phyloP scores from a whole-genome alignment of 2,888 invertebrate species.

The Sceliomorpha sp. region DNA sequence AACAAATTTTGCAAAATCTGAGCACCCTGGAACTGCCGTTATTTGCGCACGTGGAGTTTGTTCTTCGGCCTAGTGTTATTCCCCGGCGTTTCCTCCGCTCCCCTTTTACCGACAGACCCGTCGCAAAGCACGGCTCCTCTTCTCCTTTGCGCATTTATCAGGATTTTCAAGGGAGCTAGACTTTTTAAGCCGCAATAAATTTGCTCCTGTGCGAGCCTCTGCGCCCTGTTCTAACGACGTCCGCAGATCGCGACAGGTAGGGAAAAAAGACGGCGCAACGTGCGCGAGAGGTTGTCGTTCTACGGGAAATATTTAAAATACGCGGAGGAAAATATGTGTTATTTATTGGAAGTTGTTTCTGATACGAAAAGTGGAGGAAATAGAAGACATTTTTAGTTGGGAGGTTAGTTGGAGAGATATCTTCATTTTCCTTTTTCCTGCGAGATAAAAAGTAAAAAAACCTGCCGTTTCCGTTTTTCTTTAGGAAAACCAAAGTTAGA shows the following conservation, averaged over 20 bases:
- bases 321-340: too few relatives aligned
- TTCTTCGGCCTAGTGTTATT: conserved; percentile 75
- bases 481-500: too few relatives aligned
- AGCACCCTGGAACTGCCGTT: conserved; percentile 47
- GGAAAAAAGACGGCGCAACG: conserved; percentile 47
- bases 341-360: too few relatives aligned
- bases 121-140: conserved; percentile 53
- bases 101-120: conserved; percentile 54
- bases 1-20: conserved; percentile 43
- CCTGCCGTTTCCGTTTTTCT: too few relatives aligned
- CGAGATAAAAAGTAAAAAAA: too few relatives aligned
- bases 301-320: conserved; percentile 6
- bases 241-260: conserved; percentile 65
- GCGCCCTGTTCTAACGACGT: conserved; percentile 67
- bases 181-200: conserved; percentile 81
- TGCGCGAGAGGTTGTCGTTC: conserved; percentile 25
- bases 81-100: conserved; percentile 52
- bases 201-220: conserved; percentile 65
- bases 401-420: too few relatives aligned
- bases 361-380: too few relatives aligned
- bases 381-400: too few relatives aligned
- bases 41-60: conserved; percentile 70
- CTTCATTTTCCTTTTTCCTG: too few relatives aligned
- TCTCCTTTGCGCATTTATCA: conserved; percentile 83
- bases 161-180: conserved; percentile 85